Percentiles rank a stretch among this genome's conserved stretches.
Evolutionary conservation across 2,797 vertebrate genomes (phyloP).

Genomic region (Naso thynnoides): DNA sequence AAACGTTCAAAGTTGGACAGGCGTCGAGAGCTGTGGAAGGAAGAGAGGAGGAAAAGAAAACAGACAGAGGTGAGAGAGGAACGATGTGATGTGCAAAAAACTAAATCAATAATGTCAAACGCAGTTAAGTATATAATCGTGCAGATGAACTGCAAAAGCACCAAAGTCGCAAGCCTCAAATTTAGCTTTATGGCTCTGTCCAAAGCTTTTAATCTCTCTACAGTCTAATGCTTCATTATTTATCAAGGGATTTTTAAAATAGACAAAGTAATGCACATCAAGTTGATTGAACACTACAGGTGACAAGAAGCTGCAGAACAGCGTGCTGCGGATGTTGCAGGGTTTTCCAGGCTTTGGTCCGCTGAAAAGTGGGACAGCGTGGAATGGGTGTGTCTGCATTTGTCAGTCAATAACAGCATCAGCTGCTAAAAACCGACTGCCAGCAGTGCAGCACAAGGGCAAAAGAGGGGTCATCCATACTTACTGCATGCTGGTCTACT

Average conservation of each 20-base stretch:
- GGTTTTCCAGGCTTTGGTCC: slow-evolving; percentile 2
- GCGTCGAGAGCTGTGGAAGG: slow-evolving; percentile 28
- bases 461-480: no score
- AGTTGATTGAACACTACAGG: slow-evolving; percentile 61
- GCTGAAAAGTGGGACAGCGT: not conserved
- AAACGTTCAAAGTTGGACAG: slow-evolving; percentile 53
- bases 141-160: slow-evolving; percentile 16
- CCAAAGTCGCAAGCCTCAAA: slow-evolving; percentile 21
- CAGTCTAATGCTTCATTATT: slow-evolving; percentile 46
- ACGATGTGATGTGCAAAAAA: slow-evolving; percentile 25
- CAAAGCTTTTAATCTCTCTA: slow-evolving; percentile 34
- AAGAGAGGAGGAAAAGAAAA: slow-evolving; percentile 15
- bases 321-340: slow-evolving; percentile 1
- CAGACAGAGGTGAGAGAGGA: slow-evolving; percentile 13
- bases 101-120: slow-evolving; percentile 23
- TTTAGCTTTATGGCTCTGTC: slow-evolving; percentile 28
- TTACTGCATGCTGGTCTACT: not conserved
- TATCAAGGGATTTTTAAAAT: slow-evolving; percentile 45
- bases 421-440: no score
- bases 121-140: slow-evolving; percentile 22
- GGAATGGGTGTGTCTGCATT: no score
- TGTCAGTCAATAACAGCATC: not conserved
- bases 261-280: slow-evolving; percentile 16
- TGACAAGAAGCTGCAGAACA: slow-evolving; percentile 31
- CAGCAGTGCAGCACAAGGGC: no score